Percentiles rank a stretch among this genome's conserved stretches.
phyloP scores from a whole-genome alignment of 2,888 invertebrate species.

The Lycaena phlaeas region DNA sequence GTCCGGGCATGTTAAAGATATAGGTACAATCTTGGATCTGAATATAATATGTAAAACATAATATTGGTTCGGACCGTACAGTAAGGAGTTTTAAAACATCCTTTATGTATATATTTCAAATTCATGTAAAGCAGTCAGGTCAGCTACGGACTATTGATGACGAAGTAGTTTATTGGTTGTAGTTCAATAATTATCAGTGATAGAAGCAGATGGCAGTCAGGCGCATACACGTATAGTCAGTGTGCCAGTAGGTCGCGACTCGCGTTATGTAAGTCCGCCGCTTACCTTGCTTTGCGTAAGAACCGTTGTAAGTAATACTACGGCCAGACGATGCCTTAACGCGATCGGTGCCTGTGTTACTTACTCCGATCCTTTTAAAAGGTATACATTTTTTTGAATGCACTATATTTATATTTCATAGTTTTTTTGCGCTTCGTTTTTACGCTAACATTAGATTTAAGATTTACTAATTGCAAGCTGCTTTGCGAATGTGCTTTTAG shows the following conservation, averaged over 20 bases:
- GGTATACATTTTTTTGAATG: slow-evolving; percentile 4
- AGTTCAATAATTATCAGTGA: slow-evolving; percentile 10
- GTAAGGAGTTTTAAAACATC: too few species aligned
- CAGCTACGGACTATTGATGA: too few species aligned
- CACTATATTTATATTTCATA: not conserved
- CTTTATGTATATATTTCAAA: too few species aligned
- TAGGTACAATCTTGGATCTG: too few species aligned
- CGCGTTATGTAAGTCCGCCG: slow-evolving; percentile 46
- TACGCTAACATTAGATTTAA: not conserved
- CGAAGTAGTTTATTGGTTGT: too few species aligned
- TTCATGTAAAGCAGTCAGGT: too few species aligned
- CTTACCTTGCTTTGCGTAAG: slow-evolving; percentile 60
- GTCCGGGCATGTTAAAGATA: too few species aligned
- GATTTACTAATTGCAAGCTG: not conserved
- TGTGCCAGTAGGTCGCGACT: slow-evolving; percentile 52
- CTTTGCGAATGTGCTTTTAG: slow-evolving; percentile 1
- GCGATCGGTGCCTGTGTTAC: slow-evolving; percentile 10
- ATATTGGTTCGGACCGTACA: too few species aligned
- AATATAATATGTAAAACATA: too few species aligned
- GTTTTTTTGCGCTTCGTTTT: too few species aligned
- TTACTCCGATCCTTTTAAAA: too few species aligned
- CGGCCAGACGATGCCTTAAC: slow-evolving; percentile 33
- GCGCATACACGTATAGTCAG: slow-evolving; percentile 48
- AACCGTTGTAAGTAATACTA: slow-evolving; percentile 42
- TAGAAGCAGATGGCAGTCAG: slow-evolving; percentile 34